Base-by-base conservation (phyloP, 2,113 vertebrate genomes). In the Syngnathus typhle region DNA sequence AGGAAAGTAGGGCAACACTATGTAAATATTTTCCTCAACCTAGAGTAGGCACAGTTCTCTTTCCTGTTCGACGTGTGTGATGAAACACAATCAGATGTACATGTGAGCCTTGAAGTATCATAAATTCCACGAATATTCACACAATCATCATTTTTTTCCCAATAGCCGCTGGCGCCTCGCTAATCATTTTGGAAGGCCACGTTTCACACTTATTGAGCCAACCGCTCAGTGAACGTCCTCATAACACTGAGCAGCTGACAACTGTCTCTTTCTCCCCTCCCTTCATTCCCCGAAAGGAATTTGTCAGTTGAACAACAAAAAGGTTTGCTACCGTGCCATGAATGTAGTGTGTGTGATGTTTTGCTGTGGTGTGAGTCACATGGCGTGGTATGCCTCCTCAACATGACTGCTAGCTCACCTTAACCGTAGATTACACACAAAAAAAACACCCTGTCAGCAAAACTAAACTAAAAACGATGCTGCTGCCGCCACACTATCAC, bases 1-100 rank as follows among this genome's bases (percentile, higher is more conserved):
- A 78, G 61, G 73, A 87, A 89, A 87, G 76, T 85, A 74, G 83
- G 81, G 68, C 85, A 88, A 67, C 49, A n/a, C 52, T 75, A 78
- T 79, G 72, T 69, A 85, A 81, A 85, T 84, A 77, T 82, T 69
- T 75, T 73, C 67, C 65, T 74, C 64, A 70, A 64, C 77, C 46
- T 61, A 49, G 49, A 75, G 54, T 51, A 32, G 55, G 65, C 66
- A 74, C 64, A 60, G 52, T 73, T 82, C 51, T 39, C 70, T 71
- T 60, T 76, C 59, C 47, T 73, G 63, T 68, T 74, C 55, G 32
- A 21, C 69, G 58, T 12, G 32, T 44, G 18, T 19, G 10, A 32
- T 67, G 38, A 69, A 54, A 67, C 62, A 19, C 19, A 63, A 13
- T 73, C 21, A 64, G 44, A 58, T 43, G n/a, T 5, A 51, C 19